A percentile compares a stretch with the other conserved stretches of the same genome.
phyloP scores from a whole-genome alignment of 2,797 vertebrate genomes.

The Clarias laeviceps region DNA sequence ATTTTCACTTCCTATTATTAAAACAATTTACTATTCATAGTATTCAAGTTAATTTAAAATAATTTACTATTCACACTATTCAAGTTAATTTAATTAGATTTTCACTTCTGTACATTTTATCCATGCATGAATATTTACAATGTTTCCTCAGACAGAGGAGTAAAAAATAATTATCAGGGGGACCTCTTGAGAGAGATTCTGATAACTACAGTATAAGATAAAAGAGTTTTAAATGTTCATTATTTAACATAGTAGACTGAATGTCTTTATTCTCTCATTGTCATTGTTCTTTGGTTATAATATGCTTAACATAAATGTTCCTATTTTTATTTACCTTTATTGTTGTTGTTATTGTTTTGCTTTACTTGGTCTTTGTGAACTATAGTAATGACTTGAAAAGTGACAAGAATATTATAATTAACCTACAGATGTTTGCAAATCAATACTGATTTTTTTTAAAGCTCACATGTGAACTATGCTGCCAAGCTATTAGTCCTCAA shows the following conservation, averaged over 20 bases:
- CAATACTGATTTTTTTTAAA: background rate
- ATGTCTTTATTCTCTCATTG: background rate
- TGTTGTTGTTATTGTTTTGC: background rate
- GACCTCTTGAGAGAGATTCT: background rate
- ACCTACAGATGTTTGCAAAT: background rate
- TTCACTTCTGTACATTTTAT: background rate
- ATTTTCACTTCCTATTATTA: background rate
- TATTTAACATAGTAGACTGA: background rate
- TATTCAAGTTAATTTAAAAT: no score
- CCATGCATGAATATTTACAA: background rate
- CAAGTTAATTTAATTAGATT: no score
- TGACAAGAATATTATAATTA: background rate
- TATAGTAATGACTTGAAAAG: background rate
- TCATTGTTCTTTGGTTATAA: background rate
- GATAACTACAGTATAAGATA: background rate
- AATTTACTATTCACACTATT: no score
- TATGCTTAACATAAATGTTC: background rate
- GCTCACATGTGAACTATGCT: background rate
- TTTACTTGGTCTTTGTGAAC: background rate
- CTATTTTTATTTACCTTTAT: background rate
- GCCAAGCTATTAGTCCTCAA: background rate
- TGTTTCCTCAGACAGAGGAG: background rate
- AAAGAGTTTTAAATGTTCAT: background rate
- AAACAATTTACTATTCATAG: no score
- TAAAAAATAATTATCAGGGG: background rate